These are phyloP conservation scores for Arizona elegans DNA, from an alignment of 2,113 vertebrate genomes.

Conservation along the genomic window DNA sequence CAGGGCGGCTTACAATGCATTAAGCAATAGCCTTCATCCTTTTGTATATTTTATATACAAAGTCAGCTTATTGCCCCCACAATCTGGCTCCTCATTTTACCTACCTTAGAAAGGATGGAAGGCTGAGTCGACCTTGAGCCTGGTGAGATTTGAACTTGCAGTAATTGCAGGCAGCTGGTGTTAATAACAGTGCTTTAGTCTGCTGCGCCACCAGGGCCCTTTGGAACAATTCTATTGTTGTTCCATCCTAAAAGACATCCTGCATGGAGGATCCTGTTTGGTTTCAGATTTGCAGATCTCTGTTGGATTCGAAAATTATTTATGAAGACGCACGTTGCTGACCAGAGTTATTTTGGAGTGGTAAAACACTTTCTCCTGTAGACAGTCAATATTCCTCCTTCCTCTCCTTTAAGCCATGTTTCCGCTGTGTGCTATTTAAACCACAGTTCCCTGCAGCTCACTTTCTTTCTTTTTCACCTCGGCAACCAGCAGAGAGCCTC, in stretches of 20 bases:
- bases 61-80: no score
- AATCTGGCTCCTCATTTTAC: no score
- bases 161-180: no score
- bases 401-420: not conserved
- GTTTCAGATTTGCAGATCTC: not conserved
- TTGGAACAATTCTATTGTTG: not conserved
- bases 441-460: not conserved
- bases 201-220: no score
- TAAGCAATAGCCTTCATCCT: no score
- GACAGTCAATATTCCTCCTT: not conserved
- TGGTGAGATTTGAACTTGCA: no score
- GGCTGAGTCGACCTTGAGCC: no score
- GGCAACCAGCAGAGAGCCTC: not conserved
- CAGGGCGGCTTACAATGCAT: no score
- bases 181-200: no score
- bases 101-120: no score
- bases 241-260: not conserved
- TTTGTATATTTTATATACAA: no score
- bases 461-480: not conserved
- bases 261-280: not conserved
- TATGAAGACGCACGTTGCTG: no score
- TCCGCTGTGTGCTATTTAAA: not conserved
- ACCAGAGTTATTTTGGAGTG: not conserved
- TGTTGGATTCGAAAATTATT: not conserved
- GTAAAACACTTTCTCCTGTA: not conserved